phyloP scores from a whole-genome alignment of 2,888 invertebrate genomes.

The Tetranychus piercei region DNA sequence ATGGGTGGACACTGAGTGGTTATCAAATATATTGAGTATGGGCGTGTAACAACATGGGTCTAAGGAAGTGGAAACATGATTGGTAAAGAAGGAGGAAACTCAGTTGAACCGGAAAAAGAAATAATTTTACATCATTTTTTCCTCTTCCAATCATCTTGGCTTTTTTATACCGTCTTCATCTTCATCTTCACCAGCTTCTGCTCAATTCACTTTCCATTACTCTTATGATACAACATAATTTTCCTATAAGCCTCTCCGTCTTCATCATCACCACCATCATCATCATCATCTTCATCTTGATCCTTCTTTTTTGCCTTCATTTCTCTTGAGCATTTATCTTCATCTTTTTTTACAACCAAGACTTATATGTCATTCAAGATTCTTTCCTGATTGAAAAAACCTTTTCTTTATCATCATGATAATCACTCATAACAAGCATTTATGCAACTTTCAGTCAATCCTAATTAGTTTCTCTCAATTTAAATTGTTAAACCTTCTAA shows the following conservation, averaged over 20 bases:
- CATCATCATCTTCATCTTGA: not conserved
- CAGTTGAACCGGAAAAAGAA: not conserved
- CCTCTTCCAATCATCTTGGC: not conserved
- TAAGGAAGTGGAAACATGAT: too few relatives aligned
- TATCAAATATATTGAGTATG: too few relatives aligned
- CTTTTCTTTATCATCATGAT: not conserved
- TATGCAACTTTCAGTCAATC: not conserved
- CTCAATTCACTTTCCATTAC: not conserved
- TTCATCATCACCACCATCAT: not conserved
- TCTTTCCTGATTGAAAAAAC: not conserved
- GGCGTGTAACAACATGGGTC: too few relatives aligned
- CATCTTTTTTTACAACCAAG: not conserved
- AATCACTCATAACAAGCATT: not conserved
- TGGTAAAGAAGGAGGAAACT: not conserved
- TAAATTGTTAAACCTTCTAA: not conserved
- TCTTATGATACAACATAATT: not conserved
- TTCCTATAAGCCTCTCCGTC: not conserved
- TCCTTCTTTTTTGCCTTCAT: not conserved
- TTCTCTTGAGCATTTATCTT: not conserved
- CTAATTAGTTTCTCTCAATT: not conserved
- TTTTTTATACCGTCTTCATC: not conserved
- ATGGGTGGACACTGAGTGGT: too few relatives aligned
- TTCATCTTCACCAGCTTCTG: too few relatives aligned
- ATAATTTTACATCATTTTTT: slow-evolving; percentile 1
- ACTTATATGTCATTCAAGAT: not conserved